Percentiles rank a stretch among this genome's conserved stretches.
Conservation (phyloP, 1,140 invertebrate species). For the Apis cerana region DNA sequence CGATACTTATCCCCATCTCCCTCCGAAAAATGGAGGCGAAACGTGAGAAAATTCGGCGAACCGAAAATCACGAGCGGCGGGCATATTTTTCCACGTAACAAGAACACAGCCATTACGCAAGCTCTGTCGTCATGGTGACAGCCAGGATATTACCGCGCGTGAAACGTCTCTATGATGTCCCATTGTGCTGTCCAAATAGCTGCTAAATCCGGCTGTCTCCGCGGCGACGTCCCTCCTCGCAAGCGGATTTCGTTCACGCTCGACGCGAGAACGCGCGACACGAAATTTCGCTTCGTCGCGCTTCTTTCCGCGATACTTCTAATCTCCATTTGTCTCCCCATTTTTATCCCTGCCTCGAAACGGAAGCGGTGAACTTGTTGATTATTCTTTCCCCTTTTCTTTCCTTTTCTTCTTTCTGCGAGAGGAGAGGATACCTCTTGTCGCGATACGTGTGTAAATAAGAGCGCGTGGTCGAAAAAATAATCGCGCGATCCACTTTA, state of each 20-base stretch:
- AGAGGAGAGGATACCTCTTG: too few species aligned
- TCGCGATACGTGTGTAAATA: not conserved
- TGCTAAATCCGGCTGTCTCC: conserved; percentile 29
- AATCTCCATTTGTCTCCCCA: not conserved
- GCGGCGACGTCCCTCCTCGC: conserved; percentile 8
- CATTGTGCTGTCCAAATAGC: conserved; percentile 27
- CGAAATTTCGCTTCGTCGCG: not conserved
- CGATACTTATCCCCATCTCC: too few species aligned
- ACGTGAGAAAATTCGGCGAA: too few species aligned
- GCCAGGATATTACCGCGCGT: conserved; percentile 23
- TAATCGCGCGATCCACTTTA: conserved; percentile 3
- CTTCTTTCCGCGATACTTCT: not conserved
- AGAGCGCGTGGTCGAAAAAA: not conserved
- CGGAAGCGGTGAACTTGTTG: too few species aligned
- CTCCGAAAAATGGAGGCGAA: too few species aligned
- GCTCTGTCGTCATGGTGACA: conserved; percentile 24
- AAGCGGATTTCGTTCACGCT: conserved; percentile 5
- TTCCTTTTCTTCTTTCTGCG: not conserved
- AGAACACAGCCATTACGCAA: conserved; percentile 22
- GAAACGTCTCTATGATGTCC: conserved; percentile 31
- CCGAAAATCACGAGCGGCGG: not conserved
- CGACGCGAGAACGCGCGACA: not conserved
- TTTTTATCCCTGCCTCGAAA: not conserved
- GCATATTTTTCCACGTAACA: conserved; percentile 15
- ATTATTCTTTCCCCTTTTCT: too few species aligned